Evolutionary conservation across 1,140 invertebrate genomes (phyloP).

Genomic region (Drosophila kanapiae): DNA sequence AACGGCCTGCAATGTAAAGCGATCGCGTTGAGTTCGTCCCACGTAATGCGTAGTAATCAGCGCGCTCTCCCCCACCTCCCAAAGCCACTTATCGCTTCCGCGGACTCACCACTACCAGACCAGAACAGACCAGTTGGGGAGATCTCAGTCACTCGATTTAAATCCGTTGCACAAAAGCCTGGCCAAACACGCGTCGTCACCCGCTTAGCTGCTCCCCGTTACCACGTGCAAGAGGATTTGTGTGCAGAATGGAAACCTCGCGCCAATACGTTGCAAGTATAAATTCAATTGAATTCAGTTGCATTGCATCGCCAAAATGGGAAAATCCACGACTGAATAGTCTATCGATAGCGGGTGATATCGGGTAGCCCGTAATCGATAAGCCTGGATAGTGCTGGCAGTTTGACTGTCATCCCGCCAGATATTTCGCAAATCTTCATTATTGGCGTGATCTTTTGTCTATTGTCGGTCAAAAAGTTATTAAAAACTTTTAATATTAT

Average conservation of each 20-base stretch:
- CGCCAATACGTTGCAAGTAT: not conserved
- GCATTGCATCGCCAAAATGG: constrained; percentile 9
- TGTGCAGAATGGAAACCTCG: not conserved
- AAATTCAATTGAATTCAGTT: not conserved
- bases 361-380: not conserved
- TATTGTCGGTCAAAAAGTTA: no score
- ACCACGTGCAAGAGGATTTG: not conserved
- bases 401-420: no score
- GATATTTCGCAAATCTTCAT: no score
- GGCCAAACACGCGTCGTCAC: no score
- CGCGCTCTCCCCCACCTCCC: not conserved
- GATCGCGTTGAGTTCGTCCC: constrained; percentile 9
- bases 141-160: not conserved
- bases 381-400: not conserved
- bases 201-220: not conserved
- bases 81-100: constrained; percentile 24
- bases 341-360: not conserved
- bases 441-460: no score
- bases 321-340: constrained; percentile 3
- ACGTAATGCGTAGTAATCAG: constrained; percentile 45
- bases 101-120: constrained; percentile 15
- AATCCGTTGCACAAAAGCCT: not conserved
- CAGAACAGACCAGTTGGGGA: not conserved
- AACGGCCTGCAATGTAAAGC: not conserved
- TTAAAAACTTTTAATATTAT: not conserved